Evolutionary conservation across 2,797 vertebrate species (phyloP).

Genomic region (Gymnothorax reevesii): DNA sequence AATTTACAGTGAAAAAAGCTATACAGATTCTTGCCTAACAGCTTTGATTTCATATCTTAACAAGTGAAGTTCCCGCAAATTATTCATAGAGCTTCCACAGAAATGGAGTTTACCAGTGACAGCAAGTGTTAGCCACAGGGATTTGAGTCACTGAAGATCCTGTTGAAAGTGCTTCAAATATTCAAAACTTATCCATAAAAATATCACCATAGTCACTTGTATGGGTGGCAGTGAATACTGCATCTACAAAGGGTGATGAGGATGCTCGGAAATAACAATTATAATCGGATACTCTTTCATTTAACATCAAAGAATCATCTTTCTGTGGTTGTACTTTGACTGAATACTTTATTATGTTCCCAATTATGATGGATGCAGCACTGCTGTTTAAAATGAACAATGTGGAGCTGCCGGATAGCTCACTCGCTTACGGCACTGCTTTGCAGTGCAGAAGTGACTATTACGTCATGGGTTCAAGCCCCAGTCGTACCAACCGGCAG

Average conservation of each 20-base stretch:
- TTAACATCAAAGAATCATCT: background rate
- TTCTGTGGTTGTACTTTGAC: background rate
- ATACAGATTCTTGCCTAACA: background rate
- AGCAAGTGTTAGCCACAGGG: background rate
- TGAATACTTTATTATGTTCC: background rate
- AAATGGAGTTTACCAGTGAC: background rate
- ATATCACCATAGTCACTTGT: background rate
- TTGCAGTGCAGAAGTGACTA: too few species aligned
- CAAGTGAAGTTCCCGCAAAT: background rate
- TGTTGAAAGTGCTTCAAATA: background rate
- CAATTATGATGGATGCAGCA: background rate
- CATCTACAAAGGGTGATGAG: background rate
- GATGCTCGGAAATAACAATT: background rate
- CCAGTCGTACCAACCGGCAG: too few species aligned
- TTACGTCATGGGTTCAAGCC: too few species aligned
- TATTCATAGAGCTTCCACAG: background rate
- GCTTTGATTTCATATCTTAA: background rate
- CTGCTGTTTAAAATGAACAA: background rate
- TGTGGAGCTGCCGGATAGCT: too few species aligned
- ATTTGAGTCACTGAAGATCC: background rate
- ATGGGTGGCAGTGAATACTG: background rate
- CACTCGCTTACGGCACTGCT: too few species aligned
- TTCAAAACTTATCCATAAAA: background rate
- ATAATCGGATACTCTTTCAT: background rate
- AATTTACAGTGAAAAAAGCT: slow-evolving; percentile 2